Evolutionary conservation across 2,888 invertebrate species (phyloP), one percentile per base, ranked within the genome.

Genomic region (Microplitis manilae): DNA sequence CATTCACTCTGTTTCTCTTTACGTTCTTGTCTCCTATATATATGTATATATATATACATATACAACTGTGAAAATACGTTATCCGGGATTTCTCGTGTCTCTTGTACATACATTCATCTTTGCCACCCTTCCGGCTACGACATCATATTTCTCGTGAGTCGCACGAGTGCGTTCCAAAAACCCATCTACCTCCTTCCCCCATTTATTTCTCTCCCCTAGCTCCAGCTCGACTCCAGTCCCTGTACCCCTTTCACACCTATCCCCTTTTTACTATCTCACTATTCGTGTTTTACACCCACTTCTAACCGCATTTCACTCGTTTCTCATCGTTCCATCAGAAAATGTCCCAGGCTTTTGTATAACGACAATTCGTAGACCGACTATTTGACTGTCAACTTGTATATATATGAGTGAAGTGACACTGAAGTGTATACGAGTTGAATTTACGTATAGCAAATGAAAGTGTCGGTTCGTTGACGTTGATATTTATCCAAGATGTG

Each of bases 41-140:
- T 30, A 30, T 30, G 20, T 20, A 30, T 2, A 17, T 17, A 17
- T 17, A 17, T 17, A 17, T 17, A 30, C 20, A 68, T 77, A 75
- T 78, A 79, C 79, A 79, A 83, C 81, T 76, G 71, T 80, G 77
- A 81, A 82, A 81, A 80, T 84, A 81, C 79, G 82, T 82, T 81
- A 81, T 81, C 79, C 79, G 76, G 83, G 83, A 84, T 85, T 82
- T 82, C 81, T 81, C 80, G 79, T 82, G 83, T 82, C 84, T 81
- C 82, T 80, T 79, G 80, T 79, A 80, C 79, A 78, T 78, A 77
- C 75, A 77, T 79, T 79, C 79, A 78, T 73, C 78, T 80, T 76
- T 70, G 77, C 74, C 74, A 67, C 74, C 79, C 78, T 75, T 75
- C 77, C 73, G 75, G 74, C 73, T 78, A 77, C 79, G 79, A 81